These are phyloP conservation scores for Guaruba guarouba DNA, from an alignment of 2,113 vertebrate species.

Conservation along the genomic window DNA sequence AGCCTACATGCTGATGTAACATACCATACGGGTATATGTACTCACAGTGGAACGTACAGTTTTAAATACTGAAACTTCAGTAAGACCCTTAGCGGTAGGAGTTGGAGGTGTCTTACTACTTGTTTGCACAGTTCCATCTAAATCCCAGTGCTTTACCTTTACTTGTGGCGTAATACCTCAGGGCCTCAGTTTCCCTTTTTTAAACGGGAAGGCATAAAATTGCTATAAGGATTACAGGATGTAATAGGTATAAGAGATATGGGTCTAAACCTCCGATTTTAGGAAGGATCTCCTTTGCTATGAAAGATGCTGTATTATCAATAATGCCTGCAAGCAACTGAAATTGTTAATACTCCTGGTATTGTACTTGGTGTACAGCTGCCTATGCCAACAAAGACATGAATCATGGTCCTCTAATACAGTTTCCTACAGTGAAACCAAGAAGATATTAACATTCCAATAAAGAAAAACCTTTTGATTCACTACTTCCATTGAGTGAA, in stretches of 20 bases:
- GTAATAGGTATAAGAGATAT: neutral
- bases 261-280: neutral
- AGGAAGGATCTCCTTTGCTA: neutral
- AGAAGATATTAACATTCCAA: neutral
- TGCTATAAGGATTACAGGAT: neutral
- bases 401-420: neutral
- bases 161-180: rapidly evolving
- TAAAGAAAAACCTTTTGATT: neutral
- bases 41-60: rapidly evolving
- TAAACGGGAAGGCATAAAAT: neutral
- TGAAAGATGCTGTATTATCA: neutral
- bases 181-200: neutral
- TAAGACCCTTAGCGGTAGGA: neutral
- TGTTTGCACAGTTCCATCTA: neutral
- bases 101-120: neutral
- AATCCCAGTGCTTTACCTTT: neutral
- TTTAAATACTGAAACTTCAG: neutral
- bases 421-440: neutral
- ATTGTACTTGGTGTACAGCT: constrained; percentile 11
- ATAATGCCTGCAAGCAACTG: neutral
- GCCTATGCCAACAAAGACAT: constrained; percentile 5
- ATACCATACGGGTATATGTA: neutral
- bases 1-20: neutral
- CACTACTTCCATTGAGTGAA: neutral
- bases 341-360: neutral